These are phyloP conservation scores for Heterodera carotae DNA, from an alignment of 1,140 invertebrate species.

Conservation along the genomic window DNA sequence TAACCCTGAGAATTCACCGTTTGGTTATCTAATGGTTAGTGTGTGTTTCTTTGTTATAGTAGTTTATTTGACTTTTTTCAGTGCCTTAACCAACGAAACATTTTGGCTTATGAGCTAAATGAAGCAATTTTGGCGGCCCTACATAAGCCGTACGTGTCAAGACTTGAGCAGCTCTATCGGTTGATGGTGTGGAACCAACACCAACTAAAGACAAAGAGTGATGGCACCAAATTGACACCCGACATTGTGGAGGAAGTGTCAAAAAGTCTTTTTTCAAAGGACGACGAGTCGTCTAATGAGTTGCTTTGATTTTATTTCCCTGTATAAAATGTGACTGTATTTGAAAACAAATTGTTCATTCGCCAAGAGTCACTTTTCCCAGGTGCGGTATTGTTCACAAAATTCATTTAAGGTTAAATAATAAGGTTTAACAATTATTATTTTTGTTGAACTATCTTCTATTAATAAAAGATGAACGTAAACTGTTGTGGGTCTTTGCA, in stretches of 20 bases:
- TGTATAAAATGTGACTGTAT: constrained; percentile 29
- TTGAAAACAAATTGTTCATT: too few species aligned
- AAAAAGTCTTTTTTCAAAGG: constrained; percentile 13
- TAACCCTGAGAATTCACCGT: constrained; percentile 88
- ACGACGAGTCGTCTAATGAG: constrained; percentile 21
- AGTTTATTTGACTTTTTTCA: background rate
- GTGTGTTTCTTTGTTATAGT: constrained; percentile 65
- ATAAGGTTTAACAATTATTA: too few species aligned
- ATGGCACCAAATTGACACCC: constrained; percentile 17
- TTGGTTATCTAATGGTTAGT: constrained; percentile 80
- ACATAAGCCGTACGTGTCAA: constrained; percentile 38
- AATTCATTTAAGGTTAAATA: too few species aligned
- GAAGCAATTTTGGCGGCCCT: constrained; percentile 33
- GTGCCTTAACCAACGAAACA: constrained; percentile 76
- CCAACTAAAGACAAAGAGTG: constrained; percentile 35
- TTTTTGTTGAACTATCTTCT: too few species aligned
- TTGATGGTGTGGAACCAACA: constrained; percentile 53
- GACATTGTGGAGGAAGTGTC: constrained; percentile 24
- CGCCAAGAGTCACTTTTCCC: too few species aligned
- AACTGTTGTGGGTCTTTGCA: constrained; percentile 4
- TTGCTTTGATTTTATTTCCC: constrained; percentile 16
- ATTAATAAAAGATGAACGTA: too few species aligned
- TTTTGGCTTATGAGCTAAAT: constrained; percentile 47
- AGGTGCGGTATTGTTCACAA: too few species aligned
- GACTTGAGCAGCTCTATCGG: constrained; percentile 41